Evolutionary conservation across 2,797 vertebrate species (phyloP), one percentile per base, ranked within the genome.

Genomic region (Aselliscus stoliczkanus): DNA sequence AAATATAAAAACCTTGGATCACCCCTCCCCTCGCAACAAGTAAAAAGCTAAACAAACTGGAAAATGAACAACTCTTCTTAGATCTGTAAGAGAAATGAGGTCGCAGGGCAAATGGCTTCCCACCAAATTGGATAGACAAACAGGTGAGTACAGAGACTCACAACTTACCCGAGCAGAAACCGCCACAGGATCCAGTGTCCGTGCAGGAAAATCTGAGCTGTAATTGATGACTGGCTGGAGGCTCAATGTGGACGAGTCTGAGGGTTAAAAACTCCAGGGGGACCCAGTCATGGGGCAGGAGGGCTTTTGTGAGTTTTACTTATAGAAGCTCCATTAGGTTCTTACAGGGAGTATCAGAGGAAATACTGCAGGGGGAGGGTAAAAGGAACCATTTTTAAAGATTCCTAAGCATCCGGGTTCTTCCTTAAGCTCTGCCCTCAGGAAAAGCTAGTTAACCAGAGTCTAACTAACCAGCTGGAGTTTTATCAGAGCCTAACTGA

Each of bases 361-460:
- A 20, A 60, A 12, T 20, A 21, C 5, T 1, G 29, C 11, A 76
- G 9, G 4, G 25, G 20, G 58, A 75, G 50, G 27, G 31, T 4
- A n/a, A 77, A 60, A 75, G 62, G n/a, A 67, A 50, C 34, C 4
- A 7, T 23, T 39, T 23, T n/a, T 25, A 58, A 50, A 67, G 14
- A 27, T 34, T 14, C 29, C 34, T 29, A n/a, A 34, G 21, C 8
- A 23, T 31, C 47, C 2, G 7, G 15, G 14, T 34, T 84, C 37
- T 67, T 70, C 44, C 72, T 14, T 23, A 84, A 42, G 42, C 17
- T 34, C 70, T 84, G 50, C 52, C 21, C 27, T 69, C 54, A 62
- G 62, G 42, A 84, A 34, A 77, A 94, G 67, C 54, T 62, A 77
- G 23, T 70, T 70, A 83, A 77, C 13, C 13, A n/a, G 34, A 67